These are phyloP conservation scores for Pitta sordida DNA, from an alignment of 2,113 vertebrate species.

Conservation along the genomic window DNA sequence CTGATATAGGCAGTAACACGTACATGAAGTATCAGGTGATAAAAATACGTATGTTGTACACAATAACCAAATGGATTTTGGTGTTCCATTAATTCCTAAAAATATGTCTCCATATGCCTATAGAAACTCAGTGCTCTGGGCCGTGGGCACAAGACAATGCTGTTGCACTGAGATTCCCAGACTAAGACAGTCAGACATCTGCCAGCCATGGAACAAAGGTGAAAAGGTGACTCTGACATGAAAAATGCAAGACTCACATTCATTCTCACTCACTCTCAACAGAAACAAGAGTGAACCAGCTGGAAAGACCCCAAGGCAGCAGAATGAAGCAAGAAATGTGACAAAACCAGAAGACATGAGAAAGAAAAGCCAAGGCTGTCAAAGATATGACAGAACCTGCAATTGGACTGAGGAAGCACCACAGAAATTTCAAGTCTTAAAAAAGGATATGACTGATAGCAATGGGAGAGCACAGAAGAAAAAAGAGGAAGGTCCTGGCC, in stretches of 20 bases:
- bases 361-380: not conserved
- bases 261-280: not conserved
- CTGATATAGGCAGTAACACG: too few relatives aligned
- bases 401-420: not conserved
- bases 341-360: not conserved
- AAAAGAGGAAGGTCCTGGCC: not conserved
- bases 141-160: accelerated
- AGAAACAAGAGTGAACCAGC: not conserved
- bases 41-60: not conserved
- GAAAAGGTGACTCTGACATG: not conserved
- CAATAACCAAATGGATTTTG: not conserved
- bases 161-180: accelerated
- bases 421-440: not conserved
- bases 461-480: not conserved
- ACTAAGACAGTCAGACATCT: not conserved
- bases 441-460: not conserved
- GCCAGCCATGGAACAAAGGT: not conserved
- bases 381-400: not conserved
- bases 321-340: not conserved
- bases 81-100: not conserved
- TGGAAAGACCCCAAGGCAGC: not conserved
- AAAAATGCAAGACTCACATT: not conserved
- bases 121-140: not conserved
- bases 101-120: too few relatives aligned
- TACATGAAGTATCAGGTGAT: accelerated